Conservation (phyloP, 2,113 vertebrate species). For the Phalacrocorax aristotelis region DNA sequence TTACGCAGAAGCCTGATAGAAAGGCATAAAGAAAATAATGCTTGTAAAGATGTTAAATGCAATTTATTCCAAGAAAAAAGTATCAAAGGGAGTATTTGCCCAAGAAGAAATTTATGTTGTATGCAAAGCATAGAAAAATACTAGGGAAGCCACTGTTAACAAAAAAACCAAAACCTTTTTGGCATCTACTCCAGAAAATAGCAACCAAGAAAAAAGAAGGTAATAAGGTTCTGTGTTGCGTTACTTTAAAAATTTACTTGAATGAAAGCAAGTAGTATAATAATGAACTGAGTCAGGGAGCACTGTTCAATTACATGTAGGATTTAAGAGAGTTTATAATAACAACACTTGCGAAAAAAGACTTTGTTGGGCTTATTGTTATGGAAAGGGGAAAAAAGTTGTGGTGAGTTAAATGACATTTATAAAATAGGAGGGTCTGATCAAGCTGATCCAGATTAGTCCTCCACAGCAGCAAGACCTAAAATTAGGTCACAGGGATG, state of each 20-base stretch:
- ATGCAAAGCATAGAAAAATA: not conserved
- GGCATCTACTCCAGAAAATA: conserved; percentile 16
- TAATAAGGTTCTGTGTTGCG: conserved; percentile 63
- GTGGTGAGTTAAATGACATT: conserved; percentile 25
- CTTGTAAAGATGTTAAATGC: not conserved
- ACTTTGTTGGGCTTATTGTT: not conserved
- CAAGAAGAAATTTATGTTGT: not conserved
- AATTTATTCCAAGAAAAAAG: not conserved
- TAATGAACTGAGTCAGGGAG: conserved; percentile 33
- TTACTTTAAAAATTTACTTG: conserved; percentile 34
- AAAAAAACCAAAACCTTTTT: not conserved
- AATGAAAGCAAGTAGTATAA: conserved; percentile 39
- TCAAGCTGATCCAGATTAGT: conserved; percentile 19
- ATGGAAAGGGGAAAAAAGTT: not conserved
- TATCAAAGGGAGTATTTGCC: not conserved
- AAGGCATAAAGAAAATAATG: not conserved
- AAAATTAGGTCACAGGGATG: conserved; percentile 9
- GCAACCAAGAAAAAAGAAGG: not conserved
- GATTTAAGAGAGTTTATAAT: conserved; percentile 33
- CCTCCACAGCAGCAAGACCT: not conserved
- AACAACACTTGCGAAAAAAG: conserved; percentile 19
- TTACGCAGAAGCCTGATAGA: not conserved
- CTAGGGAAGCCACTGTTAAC: not conserved
- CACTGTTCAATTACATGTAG: conserved; percentile 37
- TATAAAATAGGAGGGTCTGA: not conserved